A percentile compares a stretch with the other conserved stretches of the same genome.
These are phyloP conservation scores for Thryonomys swinderianus DNA, from an alignment of 2,113 vertebrate species.

Conservation along the genomic window DNA sequence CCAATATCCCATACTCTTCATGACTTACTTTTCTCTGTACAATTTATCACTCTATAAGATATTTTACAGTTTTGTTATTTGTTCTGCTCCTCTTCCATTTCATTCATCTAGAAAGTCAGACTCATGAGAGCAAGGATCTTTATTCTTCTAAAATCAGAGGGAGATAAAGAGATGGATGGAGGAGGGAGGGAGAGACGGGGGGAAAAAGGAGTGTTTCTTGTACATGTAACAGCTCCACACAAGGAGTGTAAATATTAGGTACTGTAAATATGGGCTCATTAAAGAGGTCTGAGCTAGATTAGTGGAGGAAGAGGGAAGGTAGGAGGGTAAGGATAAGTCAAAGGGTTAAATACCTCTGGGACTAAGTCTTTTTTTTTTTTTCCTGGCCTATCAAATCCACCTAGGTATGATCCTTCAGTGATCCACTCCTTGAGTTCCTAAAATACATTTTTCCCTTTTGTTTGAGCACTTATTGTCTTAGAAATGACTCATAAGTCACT, in stretches of 20 bases:
- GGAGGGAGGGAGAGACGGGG: background rate
- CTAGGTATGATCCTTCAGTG: background rate
- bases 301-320: background rate
- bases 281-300: background rate
- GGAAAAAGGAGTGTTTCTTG: background rate
- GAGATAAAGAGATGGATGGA: background rate
- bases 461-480: background rate
- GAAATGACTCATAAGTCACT: background rate
- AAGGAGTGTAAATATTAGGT: background rate
- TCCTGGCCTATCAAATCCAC: background rate
- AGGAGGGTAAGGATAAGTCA: background rate
- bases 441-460: background rate
- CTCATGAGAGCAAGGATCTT: background rate
- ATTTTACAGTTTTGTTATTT: background rate
- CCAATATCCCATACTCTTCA: background rate
- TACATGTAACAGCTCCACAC: background rate
- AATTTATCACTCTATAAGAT: background rate
- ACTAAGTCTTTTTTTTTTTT: background rate
- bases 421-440: background rate
- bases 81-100: background rate
- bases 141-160: background rate
- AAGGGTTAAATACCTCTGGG: background rate
- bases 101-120: background rate
- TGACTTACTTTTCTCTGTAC: background rate
- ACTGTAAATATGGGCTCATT: background rate